Conservation (phyloP, 2,888 invertebrate genomes). For the Acrocera orbiculus region DNA sequence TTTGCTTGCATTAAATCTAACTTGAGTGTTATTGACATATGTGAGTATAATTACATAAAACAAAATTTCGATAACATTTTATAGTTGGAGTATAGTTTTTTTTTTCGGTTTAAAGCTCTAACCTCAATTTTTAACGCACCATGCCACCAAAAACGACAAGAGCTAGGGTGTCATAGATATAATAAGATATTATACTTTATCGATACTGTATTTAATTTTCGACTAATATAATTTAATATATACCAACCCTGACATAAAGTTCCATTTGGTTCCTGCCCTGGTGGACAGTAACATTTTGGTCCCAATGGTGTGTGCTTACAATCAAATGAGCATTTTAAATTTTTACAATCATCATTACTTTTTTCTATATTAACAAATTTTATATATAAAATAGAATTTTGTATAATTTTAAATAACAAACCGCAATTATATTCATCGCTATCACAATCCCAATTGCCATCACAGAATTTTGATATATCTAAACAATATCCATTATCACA, state of each 20-base stretch:
- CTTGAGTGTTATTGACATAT: too few species aligned
- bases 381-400: background rate
- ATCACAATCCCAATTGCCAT: conserved; percentile 29
- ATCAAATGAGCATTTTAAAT: conserved; percentile 41
- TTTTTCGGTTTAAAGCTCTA: too few species aligned
- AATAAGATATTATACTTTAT: too few species aligned
- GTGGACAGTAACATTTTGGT: conserved; percentile 55
- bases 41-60: too few species aligned
- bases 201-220: too few species aligned
- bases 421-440: conserved; percentile 30
- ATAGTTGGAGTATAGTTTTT: too few species aligned
- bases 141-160: too few species aligned
- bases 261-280: conserved; percentile 41
- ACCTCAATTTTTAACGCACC: too few species aligned
- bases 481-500: conserved; percentile 36
- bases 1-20: too few species aligned
- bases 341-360: conserved; percentile 30
- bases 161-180: too few species aligned
- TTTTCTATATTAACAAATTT: conserved; percentile 13
- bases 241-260: conserved; percentile 39
- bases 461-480: conserved; percentile 29
- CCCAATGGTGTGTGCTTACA: conserved; percentile 56
- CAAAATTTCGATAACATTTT: too few species aligned
- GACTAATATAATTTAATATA: too few species aligned
- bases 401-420: conserved; percentile 14